phyloP scores from a whole-genome alignment of 2,113 vertebrate genomes.

The Notechis scutatus region DNA sequence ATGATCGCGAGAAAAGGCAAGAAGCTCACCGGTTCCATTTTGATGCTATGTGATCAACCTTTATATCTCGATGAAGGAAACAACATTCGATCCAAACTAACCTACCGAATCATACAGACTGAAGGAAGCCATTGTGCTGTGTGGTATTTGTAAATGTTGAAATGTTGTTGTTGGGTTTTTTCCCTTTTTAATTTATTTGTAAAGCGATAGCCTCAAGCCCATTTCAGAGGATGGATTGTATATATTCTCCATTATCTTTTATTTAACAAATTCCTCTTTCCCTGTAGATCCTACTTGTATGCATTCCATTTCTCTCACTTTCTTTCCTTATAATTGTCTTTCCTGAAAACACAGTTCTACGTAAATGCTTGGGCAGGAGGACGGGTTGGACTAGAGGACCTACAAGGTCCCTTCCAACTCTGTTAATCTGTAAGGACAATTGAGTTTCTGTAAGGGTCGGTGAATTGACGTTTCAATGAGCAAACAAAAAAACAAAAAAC shows the following conservation, averaged over 20 bases:
- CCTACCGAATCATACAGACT: constrained; percentile 35
- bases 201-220: constrained; percentile 55
- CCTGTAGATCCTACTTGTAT: constrained; percentile 54
- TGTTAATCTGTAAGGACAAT: no score
- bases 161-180: constrained; percentile 14
- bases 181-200: constrained; percentile 65
- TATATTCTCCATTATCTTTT: constrained; percentile 47
- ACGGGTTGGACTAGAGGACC: no score
- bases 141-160: constrained; percentile 70
- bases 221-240: constrained; percentile 57
- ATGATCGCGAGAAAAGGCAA: constrained; percentile 95
- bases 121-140: constrained; percentile 45
- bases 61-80: constrained; percentile 46
- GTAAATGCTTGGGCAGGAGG: constrained; percentile 28
- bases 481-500: background rate
- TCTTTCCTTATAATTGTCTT: constrained; percentile 41
- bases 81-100: constrained; percentile 45
- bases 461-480: constrained; percentile 42
- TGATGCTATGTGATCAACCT: constrained; percentile 90
- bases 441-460: no score
- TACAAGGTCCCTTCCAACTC: no score
- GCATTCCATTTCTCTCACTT: constrained; percentile 33
- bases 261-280: constrained; percentile 52
- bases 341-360: constrained; percentile 39
- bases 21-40: constrained; percentile 99